Percentiles rank a stretch among this genome's conserved stretches.
Conservation (phyloP, 2,797 vertebrate species). For the Nyctalus aviator region DNA sequence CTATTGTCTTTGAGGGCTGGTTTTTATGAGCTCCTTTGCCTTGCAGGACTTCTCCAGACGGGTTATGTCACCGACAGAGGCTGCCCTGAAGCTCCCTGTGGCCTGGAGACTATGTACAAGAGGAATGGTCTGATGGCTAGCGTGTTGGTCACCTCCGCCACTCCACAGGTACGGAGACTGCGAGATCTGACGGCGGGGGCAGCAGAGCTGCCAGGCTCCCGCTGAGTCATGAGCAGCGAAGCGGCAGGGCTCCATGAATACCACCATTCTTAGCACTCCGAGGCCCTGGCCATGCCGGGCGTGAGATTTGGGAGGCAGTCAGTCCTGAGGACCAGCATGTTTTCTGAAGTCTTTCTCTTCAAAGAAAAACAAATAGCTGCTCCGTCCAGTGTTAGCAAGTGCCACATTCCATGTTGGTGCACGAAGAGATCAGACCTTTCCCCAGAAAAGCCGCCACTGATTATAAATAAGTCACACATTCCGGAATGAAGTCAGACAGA, state of each 20-base stretch:
- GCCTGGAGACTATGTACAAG: constrained; percentile 95
- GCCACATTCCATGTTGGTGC: constrained; percentile 60
- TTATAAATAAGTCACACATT: constrained; percentile 68
- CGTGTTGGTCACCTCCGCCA: constrained; percentile 94
- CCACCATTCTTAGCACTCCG: constrained; percentile 41
- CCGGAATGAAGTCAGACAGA: constrained; percentile 77
- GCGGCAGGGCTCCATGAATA: constrained; percentile 43
- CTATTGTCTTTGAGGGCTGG: neutral
- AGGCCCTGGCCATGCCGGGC: neutral
- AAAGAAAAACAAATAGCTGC: constrained; percentile 69
- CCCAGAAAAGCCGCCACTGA: constrained; percentile 67
- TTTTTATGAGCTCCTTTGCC: constrained; percentile 71
- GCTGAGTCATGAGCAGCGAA: neutral
- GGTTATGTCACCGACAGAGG: constrained; percentile 89
- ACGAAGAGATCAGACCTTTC: constrained; percentile 73
- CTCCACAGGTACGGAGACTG: constrained; percentile 92
- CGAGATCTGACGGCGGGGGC: neutral
- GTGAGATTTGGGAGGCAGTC: constrained; percentile 69
- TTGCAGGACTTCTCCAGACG: constrained; percentile 89
- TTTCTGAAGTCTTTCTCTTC: constrained; percentile 68
- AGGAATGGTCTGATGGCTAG: constrained; percentile 96
- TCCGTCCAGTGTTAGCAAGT: constrained; percentile 47
- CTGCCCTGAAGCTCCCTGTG: constrained; percentile 85
- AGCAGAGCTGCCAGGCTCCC: constrained; percentile 14
- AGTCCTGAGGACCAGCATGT: constrained; percentile 58